These are phyloP conservation scores for Mercenaria mercenaria DNA, from an alignment of 1,140 invertebrate species.

Conservation along the genomic window DNA sequence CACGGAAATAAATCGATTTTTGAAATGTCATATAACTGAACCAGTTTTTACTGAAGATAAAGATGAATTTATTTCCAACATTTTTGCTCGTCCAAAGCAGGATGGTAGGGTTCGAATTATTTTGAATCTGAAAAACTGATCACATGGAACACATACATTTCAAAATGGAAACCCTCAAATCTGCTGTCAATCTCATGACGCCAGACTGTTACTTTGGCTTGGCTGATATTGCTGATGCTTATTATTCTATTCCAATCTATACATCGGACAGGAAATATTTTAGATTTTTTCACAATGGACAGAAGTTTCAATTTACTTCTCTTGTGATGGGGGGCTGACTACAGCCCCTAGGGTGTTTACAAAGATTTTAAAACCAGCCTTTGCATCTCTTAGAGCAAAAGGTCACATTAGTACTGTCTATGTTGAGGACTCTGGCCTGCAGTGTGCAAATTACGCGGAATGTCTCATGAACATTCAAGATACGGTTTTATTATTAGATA, in stretches of 20 bases:
- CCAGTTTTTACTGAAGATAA: background rate
- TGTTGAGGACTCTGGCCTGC: slow-evolving; percentile 47
- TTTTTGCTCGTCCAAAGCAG: slow-evolving; percentile 10
- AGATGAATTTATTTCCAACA: slow-evolving; percentile 21
- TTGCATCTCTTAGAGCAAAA: slow-evolving; percentile 15
- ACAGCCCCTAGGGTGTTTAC: slow-evolving; percentile 16
- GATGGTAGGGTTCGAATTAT: background rate
- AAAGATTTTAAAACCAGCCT: slow-evolving; percentile 48
- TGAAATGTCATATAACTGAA: background rate
- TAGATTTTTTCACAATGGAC: slow-evolving; percentile 7
- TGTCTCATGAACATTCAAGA: background rate
- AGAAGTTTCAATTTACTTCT: background rate
- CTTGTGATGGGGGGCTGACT: background rate
- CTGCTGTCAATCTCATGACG: background rate
- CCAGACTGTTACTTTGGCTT: slow-evolving; percentile 52
- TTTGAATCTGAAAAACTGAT: slow-evolving; percentile 1
- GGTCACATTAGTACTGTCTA: slow-evolving; percentile 39
- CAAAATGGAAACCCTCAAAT: slow-evolving; percentile 25
- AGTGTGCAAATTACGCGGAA: background rate
- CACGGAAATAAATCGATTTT: background rate
- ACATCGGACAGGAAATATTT: background rate
- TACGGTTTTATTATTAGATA: background rate
- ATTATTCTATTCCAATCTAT: slow-evolving; percentile 41
- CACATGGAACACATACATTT: slow-evolving; percentile 15
- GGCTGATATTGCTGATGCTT: slow-evolving; percentile 67